These are phyloP conservation scores for Raja brachyura DNA, from an alignment of 2,113 vertebrate genomes.

Conservation along the genomic window DNA sequence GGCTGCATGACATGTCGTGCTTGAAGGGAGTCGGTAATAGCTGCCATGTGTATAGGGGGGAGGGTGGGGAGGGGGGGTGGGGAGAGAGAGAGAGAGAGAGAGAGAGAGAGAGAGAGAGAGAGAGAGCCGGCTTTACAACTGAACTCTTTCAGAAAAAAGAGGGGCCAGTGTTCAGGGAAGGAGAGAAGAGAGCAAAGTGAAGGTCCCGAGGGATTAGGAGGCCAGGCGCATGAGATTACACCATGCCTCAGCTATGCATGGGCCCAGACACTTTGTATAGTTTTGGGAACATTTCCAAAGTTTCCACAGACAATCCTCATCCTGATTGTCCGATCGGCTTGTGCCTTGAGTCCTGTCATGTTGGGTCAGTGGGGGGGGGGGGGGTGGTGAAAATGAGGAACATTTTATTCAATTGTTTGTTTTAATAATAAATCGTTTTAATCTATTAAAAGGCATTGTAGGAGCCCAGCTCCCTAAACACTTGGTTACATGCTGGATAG, in stretches of 20 bases:
- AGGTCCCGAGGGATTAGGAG: slow-evolving; percentile 55
- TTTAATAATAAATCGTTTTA: too few species aligned
- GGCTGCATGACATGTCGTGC: slow-evolving; percentile 58
- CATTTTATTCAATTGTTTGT: too few species aligned
- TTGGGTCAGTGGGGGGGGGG: background rate
- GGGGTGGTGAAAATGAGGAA: background rate
- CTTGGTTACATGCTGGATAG: too few species aligned
- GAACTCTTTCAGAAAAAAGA: background rate
- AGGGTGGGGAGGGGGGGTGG: background rate
- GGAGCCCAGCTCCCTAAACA: too few species aligned
- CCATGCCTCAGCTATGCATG: slow-evolving; percentile 60
- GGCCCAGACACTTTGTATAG: slow-evolving; percentile 54
- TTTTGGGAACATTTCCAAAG: slow-evolving; percentile 60
- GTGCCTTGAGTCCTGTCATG: slow-evolving; percentile 43
- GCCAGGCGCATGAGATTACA: slow-evolving; percentile 62
- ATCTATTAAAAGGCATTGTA: too few species aligned
- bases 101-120: background rate
- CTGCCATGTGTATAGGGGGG: slow-evolving; percentile 57
- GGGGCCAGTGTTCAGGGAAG: background rate
- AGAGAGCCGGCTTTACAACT: background rate
- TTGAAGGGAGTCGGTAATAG: slow-evolving; percentile 57
- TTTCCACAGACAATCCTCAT: slow-evolving; percentile 54
- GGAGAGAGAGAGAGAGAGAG: background rate
- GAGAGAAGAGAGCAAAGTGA: slow-evolving; percentile 9
- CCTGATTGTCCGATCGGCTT: slow-evolving; percentile 53